Conservation (phyloP, 1,140 invertebrate genomes). For the silkworm (Bombyx mori) region ASM3026992v2 NC_085114.1:10853501-10854000, state of each 20-base stretch:
- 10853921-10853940: constrained; percentile 42
- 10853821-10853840: no score
- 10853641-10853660: constrained; percentile 33
- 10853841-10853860: constrained; percentile 5
- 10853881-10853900: constrained; percentile 67
- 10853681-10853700: no score
- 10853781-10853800: no score
- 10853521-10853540: constrained; percentile 69
- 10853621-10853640: constrained; percentile 37
- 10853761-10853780: no score
- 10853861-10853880: constrained; percentile 46
- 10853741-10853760: no score
- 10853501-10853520: constrained; percentile 61
- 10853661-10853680: no score
- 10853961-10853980: constrained; percentile 46
- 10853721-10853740: no score
- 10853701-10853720: no score
- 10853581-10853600: constrained; percentile 68
- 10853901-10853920: constrained; percentile 64
- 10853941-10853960: constrained; percentile 57
- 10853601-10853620: constrained; percentile 57
- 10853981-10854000: constrained; percentile 7
- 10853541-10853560: constrained; percentile 70
- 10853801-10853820: no score
- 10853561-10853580: constrained; percentile 70